Percentiles rank a stretch among this genome's conserved stretches.
These are phyloP conservation scores for Hyla sarda DNA, from an alignment of 2,113 vertebrate species.

Conservation along the genomic window DNA sequence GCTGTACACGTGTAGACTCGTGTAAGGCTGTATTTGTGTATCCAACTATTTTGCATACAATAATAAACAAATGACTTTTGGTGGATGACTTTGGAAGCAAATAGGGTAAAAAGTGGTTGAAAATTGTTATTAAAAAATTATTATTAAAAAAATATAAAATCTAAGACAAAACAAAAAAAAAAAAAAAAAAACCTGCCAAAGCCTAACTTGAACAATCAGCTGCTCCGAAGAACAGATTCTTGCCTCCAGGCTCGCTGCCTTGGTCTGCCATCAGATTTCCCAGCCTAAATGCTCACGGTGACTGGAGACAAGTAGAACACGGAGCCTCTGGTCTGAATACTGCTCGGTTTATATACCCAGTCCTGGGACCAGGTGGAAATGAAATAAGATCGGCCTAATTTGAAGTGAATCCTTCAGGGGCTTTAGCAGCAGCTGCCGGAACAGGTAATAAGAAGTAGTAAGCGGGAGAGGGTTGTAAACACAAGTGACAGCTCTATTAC, in stretches of 20 bases:
- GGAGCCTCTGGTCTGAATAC: constrained; percentile 7
- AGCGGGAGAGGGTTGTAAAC: not conserved
- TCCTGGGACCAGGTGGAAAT: constrained; percentile 28
- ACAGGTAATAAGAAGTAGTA: constrained; percentile 24
- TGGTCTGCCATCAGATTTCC: not conserved
- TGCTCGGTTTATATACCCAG: not conserved
- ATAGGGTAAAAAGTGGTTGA: not conserved
- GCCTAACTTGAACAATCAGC: not conserved
- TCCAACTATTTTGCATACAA: not conserved
- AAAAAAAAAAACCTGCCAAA: not conserved
- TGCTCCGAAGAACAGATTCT: too few relatives aligned
- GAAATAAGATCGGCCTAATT: constrained; percentile 27
- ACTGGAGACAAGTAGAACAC: constrained; percentile 20
- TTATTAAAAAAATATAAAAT: not conserved
- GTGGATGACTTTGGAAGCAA: not conserved
- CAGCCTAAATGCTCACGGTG: too few relatives aligned
- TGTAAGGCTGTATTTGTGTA: not conserved
- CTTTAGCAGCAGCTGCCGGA: not conserved
- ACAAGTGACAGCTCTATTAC: constrained; percentile 30
- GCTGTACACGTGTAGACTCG: not conserved
- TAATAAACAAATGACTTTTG: not conserved
- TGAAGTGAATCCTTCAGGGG: constrained; percentile 38
- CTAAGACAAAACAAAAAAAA: not conserved
- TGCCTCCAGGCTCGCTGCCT: not conserved
- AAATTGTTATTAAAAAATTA: not conserved